Conservation (phyloP, 2,888 invertebrate species). For the Melangyna quadrimaculata region DNA sequence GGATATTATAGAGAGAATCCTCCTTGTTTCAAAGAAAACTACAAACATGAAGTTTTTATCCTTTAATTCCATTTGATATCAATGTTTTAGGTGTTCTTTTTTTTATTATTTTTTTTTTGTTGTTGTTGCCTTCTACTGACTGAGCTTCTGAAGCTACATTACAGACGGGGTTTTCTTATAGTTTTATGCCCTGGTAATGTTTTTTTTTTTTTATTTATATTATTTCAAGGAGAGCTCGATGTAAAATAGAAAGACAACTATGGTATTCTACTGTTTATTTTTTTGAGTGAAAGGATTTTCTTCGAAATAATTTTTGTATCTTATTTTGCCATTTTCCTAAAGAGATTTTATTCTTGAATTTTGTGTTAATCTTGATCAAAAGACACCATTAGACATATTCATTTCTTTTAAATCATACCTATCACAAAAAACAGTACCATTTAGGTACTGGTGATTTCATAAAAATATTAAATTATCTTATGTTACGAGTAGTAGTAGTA, state of each 20-base stretch:
- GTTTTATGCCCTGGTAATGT: constrained; percentile 14
- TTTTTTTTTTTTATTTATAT: background rate
- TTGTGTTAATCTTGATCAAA: background rate
- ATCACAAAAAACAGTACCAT: too few relatives aligned
- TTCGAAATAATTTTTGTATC: background rate
- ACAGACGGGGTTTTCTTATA: background rate
- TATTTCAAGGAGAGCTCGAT: background rate
- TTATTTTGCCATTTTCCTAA: background rate
- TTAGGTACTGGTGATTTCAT: too few relatives aligned
- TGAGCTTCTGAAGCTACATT: background rate
- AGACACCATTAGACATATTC: background rate
- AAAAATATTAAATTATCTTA: too few relatives aligned
- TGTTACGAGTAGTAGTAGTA: too few relatives aligned
- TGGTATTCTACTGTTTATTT: background rate
- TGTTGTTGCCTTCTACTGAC: constrained; percentile 34
- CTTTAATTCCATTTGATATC: constrained; percentile 69
- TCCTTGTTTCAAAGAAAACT: constrained; percentile 42
- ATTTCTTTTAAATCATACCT: too few relatives aligned
- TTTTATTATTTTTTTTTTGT: background rate
- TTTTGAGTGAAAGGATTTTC: constrained; percentile 8
- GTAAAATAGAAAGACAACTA: background rate
- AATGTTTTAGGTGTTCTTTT: constrained; percentile 27
- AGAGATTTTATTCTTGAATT: background rate
- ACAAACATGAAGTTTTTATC: constrained; percentile 67
- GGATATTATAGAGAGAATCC: constrained; percentile 5